Evolutionary conservation across 37 sponge, comb jelly and placozoan species (phyloP).

Genomic region (Theonella swinhoei): DNA sequence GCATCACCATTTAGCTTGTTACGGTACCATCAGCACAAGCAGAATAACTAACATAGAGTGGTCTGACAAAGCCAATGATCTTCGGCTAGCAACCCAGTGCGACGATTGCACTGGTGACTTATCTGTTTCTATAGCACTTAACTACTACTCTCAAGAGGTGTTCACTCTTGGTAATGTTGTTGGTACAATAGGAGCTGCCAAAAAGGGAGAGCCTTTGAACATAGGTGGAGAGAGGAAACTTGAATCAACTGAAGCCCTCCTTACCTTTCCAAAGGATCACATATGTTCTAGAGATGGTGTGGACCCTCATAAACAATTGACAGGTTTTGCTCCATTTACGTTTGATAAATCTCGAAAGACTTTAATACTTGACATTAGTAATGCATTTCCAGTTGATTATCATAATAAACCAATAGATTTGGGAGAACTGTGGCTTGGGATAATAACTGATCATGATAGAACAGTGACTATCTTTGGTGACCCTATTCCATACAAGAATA

Average conservation of each 20-base stretch:
- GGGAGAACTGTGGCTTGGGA: not conserved
- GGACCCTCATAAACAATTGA: too few species aligned
- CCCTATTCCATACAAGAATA: too few species aligned
- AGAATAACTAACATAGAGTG: constrained; percentile 1
- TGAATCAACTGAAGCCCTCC: not conserved
- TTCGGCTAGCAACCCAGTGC: not conserved
- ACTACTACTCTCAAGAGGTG: not conserved
- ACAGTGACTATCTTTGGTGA: too few species aligned
- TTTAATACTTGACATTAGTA: not conserved
- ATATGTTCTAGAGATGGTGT: too few species aligned
- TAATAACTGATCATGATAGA: too few species aligned
- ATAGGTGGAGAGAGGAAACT: too few species aligned
- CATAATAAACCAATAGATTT: too few species aligned
- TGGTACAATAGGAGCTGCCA: too few species aligned
- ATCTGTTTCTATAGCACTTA: constrained; percentile 1
- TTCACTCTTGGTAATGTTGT: constrained; percentile 21
- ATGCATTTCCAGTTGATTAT: too few species aligned
- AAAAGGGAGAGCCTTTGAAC: too few species aligned
- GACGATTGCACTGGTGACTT: not conserved
- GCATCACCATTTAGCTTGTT: not conserved
- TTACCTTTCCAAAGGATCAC: not conserved
- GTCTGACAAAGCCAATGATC: not conserved
- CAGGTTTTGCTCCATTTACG: too few species aligned
- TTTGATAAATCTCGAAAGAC: not conserved
- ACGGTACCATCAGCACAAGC: not conserved